phyloP scores from a whole-genome alignment of 2,113 vertebrate species.

The Zapornia atra region DNA sequence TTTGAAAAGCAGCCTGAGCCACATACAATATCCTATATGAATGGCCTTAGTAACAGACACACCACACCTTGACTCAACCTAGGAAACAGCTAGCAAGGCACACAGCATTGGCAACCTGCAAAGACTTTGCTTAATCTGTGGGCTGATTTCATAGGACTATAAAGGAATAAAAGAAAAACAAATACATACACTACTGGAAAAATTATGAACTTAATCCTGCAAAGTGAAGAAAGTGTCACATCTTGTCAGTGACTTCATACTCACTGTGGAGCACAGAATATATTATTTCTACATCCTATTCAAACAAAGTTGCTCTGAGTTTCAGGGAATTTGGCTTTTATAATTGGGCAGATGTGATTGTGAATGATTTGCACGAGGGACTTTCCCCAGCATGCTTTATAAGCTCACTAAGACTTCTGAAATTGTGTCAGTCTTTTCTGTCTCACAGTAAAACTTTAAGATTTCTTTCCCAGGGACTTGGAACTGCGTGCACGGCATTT shows the following conservation, averaged over 20 bases:
- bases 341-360: not conserved
- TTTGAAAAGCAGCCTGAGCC: not conserved
- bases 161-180: not conserved
- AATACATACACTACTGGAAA: not conserved
- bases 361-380: conserved; percentile 67
- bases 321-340: conserved; percentile 29
- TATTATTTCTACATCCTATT: conserved; percentile 8
- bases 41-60: not conserved
- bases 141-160: not conserved
- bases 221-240: not conserved
- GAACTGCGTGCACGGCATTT: not conserved
- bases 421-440: conserved; percentile 10
- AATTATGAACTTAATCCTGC: not conserved
- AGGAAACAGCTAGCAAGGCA: not conserved
- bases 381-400: conserved; percentile 51
- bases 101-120: not conserved
- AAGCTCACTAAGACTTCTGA: conserved; percentile 26
- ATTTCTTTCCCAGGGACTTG: conserved; percentile 26
- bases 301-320: conserved; percentile 26
- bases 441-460: not conserved
- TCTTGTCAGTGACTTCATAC: conserved; percentile 13
- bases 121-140: not conserved
- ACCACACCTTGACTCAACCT: not conserved
- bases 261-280: not conserved
- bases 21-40: fast-evolving